Evolutionary conservation across 2,113 vertebrate genomes (phyloP), one percentile per base, ranked within the genome.

Genomic region (Nothoprocta pentlandii): DNA sequence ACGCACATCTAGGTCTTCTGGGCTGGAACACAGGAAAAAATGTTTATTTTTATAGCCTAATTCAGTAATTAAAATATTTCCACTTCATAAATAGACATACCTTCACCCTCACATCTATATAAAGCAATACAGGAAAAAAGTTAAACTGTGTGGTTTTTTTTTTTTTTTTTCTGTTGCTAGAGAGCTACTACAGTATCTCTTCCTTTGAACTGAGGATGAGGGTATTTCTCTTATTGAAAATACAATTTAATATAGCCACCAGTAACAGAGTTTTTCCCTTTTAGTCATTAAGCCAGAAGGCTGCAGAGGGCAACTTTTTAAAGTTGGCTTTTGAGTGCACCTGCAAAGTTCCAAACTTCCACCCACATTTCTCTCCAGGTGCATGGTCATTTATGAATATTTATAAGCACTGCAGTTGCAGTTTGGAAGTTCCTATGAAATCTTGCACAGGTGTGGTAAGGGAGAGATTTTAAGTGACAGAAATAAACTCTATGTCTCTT

Each of bases 1-100:
- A 36, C 98, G 98, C 30, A 99, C 80, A 0, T 98, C 97, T 28
- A 98, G 76, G 0, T 89, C 73, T 51, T 97, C 75, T 23, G 92
- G 68, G 77, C 98, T 98, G 88, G 54, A 95, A 80, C 30, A 95
- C 36, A 82, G 20, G 62, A 77, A 32, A 77, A 30, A 59, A 84
- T 34, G 39, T 69, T 46, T 47, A 46, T 0, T 1, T 28, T 61
- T 77, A 49, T 2, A 34, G 12, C 21, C 41, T 36, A 71, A 64
- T 53, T n/a, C 58, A 90, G 20, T 16, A 36, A 89, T 84, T 73
- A 16, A 66, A 76, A 9, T 62, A 8, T 63, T 92, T 64, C 32
- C 68, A 16, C 12, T 75, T 81, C 58, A 36, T 44, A 61, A 78
- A 61, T 2, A 92, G 56, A 44, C 2, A 49, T 53, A 13, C 15